Conservation (phyloP, 1,140 invertebrate species). For the Chelonus insularis region DNA sequence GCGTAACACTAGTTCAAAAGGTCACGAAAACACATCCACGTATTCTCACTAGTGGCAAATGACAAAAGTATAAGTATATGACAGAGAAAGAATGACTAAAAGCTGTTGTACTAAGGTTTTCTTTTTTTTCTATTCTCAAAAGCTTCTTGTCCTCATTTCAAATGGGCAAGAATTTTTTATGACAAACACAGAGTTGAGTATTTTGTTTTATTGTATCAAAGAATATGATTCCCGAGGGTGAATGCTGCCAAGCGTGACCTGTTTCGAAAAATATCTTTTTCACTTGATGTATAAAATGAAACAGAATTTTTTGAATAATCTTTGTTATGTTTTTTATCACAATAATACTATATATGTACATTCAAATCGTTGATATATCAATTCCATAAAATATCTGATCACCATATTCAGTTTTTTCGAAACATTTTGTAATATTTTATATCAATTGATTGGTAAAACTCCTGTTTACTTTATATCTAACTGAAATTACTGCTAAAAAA, state of each 20-base stretch:
- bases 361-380: background rate
- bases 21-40: background rate
- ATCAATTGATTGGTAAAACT: background rate
- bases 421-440: background rate
- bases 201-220: background rate
- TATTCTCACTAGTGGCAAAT: background rate
- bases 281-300: background rate
- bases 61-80: background rate
- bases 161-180: slow-evolving; percentile 7
- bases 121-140: background rate
- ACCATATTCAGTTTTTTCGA: background rate
- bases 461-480: slow-evolving; percentile 2
- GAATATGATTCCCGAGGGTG: background rate
- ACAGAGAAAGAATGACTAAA: background rate
- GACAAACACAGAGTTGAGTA: background rate
- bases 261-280: background rate
- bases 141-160: slow-evolving; percentile 2
- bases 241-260: background rate
- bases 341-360: background rate
- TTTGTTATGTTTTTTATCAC: too few species aligned
- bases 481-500: background rate
- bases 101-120: background rate
- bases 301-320: background rate
- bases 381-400: background rate
- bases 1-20: background rate